These are phyloP conservation scores for Oreonectes daqikongensis DNA, from an alignment of 2,797 vertebrate genomes.

Conservation along the genomic window DNA sequence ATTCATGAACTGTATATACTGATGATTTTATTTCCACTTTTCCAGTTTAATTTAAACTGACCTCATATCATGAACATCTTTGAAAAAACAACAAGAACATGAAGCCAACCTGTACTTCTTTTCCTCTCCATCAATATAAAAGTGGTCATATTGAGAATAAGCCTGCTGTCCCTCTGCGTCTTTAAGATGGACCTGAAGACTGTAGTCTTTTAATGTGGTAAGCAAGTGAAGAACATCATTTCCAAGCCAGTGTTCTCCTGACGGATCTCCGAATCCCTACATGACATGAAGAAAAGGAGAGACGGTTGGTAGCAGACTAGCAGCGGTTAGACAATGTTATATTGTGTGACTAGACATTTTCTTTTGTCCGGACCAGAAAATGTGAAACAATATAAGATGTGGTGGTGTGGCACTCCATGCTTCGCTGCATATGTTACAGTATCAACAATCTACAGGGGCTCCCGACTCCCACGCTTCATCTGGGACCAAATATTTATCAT, in stretches of 20 bases:
- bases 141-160: constrained; percentile 79
- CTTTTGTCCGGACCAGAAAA: constrained; percentile 10
- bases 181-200: constrained; percentile 77
- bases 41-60: no score
- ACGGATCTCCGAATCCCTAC: constrained; percentile 82
- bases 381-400: constrained; percentile 49
- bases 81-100: not conserved
- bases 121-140: constrained; percentile 77
- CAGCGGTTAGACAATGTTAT: constrained; percentile 7
- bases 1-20: no score
- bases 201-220: constrained; percentile 75
- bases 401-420: constrained; percentile 52
- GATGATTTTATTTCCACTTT: no score
- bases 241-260: constrained; percentile 84
- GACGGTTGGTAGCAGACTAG: no score
- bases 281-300: constrained; percentile 55
- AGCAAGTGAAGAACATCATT: constrained; percentile 84
- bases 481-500: constrained; percentile 72
- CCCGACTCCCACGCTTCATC: constrained; percentile 62
- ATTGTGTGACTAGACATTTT: not conserved
- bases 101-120: constrained; percentile 79
- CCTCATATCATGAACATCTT: not conserved
- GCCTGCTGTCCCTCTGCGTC: constrained; percentile 80
- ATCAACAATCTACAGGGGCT: constrained; percentile 66
- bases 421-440: constrained; percentile 52